phyloP scores from a whole-genome alignment of 2,113 vertebrate species.

The Tauraco erythrolophus region DNA sequence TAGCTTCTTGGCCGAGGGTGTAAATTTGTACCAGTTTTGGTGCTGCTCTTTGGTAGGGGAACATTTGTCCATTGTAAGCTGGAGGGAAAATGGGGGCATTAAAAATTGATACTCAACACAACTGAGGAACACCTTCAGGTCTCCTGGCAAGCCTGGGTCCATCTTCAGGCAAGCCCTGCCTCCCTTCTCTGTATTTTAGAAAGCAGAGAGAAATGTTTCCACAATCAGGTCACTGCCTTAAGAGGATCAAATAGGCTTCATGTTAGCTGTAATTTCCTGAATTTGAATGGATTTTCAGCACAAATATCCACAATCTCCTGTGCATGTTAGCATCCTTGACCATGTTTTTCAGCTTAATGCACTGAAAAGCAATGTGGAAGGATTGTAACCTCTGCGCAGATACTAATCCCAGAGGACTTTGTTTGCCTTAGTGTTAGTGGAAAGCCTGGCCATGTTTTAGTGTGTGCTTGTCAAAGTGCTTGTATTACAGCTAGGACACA shows the following conservation, averaged over 20 bases:
- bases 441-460: not conserved
- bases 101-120: not conserved
- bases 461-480: not conserved
- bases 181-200: not conserved
- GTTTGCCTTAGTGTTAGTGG: not conserved
- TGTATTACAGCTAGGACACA: not conserved
- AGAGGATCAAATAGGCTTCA: conserved; percentile 47
- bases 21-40: not conserved
- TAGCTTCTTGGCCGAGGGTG: not conserved
- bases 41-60: not conserved
- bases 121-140: not conserved
- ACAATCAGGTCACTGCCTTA: conserved; percentile 41
- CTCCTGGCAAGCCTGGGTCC: not conserved
- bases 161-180: not conserved
- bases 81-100: not conserved
- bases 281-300: conserved; percentile 41
- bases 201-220: not conserved
- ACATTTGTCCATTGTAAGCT: not conserved
- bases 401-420: not conserved
- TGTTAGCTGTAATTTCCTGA: conserved; percentile 26
- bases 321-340: not conserved
- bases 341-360: not conserved
- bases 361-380: not conserved
- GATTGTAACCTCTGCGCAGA: not conserved
- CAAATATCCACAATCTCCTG: not conserved